Evolutionary conservation across 2,797 vertebrate genomes (phyloP).

Genomic region (Thaleichthys pacificus): DNA sequence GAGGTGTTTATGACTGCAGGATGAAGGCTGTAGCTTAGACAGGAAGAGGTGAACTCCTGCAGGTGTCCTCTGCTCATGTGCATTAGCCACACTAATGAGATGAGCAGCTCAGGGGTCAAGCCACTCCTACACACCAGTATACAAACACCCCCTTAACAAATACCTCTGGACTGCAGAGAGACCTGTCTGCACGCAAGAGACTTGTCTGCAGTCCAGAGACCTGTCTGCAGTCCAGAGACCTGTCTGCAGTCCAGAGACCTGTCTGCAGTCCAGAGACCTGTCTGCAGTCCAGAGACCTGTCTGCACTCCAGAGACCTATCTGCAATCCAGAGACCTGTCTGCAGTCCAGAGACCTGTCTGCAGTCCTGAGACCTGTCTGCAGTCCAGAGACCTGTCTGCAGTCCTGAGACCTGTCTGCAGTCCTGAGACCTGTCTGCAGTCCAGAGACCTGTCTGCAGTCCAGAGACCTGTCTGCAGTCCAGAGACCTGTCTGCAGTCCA

Average conservation of each 20-base stretch:
- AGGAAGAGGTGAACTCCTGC: conserved; percentile 39
- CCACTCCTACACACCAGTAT: background rate
- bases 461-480: too few species aligned
- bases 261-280: background rate
- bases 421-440: too few species aligned
- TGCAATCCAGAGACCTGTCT: too few species aligned
- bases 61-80: conserved; percentile 55
- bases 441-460: too few species aligned
- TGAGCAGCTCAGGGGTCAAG: conserved; percentile 50
- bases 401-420: too few species aligned
- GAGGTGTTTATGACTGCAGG: conserved; percentile 36
- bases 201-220: background rate
- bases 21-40: conserved; percentile 32
- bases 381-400: too few species aligned
- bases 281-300: background rate
- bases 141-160: background rate
- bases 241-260: background rate
- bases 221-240: background rate
- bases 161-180: background rate
- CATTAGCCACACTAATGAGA: conserved; percentile 63
- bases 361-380: too few species aligned
- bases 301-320: too few species aligned
- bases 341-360: too few species aligned
- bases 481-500: too few species aligned
- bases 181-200: background rate